These are phyloP conservation scores for Cataglyphis altisquamis DNA, from an alignment of 2,888 invertebrate genomes.

Conservation along the genomic window DNA sequence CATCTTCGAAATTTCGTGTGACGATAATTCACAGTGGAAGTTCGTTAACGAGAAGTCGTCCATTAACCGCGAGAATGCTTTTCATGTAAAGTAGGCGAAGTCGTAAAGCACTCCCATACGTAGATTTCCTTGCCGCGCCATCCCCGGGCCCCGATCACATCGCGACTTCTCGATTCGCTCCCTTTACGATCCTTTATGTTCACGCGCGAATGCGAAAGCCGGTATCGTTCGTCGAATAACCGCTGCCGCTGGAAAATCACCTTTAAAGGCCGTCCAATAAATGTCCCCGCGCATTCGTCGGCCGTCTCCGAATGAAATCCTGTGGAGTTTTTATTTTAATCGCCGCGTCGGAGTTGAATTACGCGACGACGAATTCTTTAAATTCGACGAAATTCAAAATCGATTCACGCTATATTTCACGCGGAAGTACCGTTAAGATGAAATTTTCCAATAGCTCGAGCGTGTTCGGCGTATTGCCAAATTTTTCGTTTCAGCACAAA, in stretches of 20 bases:
- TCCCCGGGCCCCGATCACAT: conserved; percentile 25
- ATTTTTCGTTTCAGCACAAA: conserved; percentile 2
- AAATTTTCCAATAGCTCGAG: background rate
- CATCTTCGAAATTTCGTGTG: conserved; percentile 64
- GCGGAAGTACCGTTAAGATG: background rate
- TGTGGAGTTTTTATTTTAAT: conserved; percentile 33
- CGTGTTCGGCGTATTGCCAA: background rate
- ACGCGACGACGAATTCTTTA: conserved; percentile 10
- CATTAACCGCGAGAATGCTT: conserved; percentile 78
- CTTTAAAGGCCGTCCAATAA: conserved; percentile 55
- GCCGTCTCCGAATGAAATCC: conserved; percentile 3
- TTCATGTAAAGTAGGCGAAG: conserved; percentile 77
- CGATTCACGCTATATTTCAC: background rate
- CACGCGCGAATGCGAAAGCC: conserved; percentile 34
- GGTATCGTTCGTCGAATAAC: conserved; percentile 53
- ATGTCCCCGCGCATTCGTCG: conserved; percentile 42
- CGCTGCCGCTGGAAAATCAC: conserved; percentile 59
- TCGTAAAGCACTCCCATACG: conserved; percentile 75
- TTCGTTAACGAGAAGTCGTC: conserved; percentile 76
- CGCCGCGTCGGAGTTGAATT: conserved; percentile 6
- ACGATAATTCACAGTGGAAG: conserved; percentile 72
- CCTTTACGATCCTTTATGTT: conserved; percentile 65
- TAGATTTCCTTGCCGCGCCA: conserved; percentile 63
- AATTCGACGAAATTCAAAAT: conserved; percentile 33
- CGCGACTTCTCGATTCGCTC: conserved; percentile 60